phyloP scores from a whole-genome alignment of 2,888 invertebrate genomes.

The Eristalis intricaria region DNA sequence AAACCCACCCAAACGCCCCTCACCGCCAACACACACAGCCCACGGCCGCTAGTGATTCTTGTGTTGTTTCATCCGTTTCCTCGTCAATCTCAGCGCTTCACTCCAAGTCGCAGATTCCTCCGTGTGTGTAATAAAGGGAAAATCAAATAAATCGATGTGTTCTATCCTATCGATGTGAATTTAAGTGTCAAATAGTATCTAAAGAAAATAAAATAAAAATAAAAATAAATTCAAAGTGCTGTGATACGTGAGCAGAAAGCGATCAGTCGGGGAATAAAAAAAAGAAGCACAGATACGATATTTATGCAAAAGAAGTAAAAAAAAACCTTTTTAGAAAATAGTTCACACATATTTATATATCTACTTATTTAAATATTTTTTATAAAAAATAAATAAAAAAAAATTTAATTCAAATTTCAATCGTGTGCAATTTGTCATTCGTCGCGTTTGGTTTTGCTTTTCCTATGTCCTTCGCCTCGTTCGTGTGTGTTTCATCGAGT shows the following conservation, averaged over 20 bases:
- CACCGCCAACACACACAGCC: background rate
- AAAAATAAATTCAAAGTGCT: conserved; percentile 52
- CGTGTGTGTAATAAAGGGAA: conserved; percentile 36
- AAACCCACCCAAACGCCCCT: background rate
- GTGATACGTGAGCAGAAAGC: conserved; percentile 52
- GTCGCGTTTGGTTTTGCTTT: background rate
- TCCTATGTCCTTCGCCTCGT: background rate
- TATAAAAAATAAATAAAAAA: background rate
- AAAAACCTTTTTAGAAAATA: conserved; percentile 9
- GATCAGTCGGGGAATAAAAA: background rate
- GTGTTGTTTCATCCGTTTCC: background rate
- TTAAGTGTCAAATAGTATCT: conserved; percentile 52
- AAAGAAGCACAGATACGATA: conserved; percentile 29
- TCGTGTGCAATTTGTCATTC: conserved; percentile 46
- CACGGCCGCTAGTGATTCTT: background rate
- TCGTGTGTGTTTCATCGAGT: conserved; percentile 33
- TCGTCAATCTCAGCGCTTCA: background rate
- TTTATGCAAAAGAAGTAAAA: conserved; percentile 15
- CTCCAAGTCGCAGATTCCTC: background rate
- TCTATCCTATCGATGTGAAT: conserved; percentile 44
- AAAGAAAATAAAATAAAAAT: conserved; percentile 25
- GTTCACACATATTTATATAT: conserved; percentile 12
- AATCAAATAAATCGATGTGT: conserved; percentile 16
- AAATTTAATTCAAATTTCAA: background rate
- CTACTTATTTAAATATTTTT: conserved; percentile 2